Percentiles rank a stretch among this genome's conserved stretches.
phyloP scores from a whole-genome alignment of 2,888 invertebrate species.

The Idaea straminata region DNA sequence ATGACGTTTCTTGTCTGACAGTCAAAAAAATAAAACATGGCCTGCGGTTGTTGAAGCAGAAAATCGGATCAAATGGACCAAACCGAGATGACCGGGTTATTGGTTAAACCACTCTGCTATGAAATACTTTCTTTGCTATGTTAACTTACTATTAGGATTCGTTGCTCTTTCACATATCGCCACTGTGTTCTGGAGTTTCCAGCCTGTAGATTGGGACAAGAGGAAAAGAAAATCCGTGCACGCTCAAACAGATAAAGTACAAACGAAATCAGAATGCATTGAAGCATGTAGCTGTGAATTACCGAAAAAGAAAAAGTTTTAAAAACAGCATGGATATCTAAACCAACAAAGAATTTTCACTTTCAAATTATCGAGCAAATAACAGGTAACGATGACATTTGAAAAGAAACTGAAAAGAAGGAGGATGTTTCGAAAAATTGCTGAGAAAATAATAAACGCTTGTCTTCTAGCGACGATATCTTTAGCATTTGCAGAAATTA shows the following conservation, averaged over 20 bases:
- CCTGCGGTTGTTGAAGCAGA: conserved; percentile 32
- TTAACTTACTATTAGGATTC: conserved; percentile 45
- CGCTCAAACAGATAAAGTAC: conserved; percentile 36
- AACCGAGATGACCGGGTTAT: conserved; percentile 44
- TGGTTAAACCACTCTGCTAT: conserved; percentile 45
- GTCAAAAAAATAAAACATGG: conserved; percentile 34
- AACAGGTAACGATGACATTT: conserved; percentile 37
- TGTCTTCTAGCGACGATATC: conserved; percentile 55
- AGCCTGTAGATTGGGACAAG: conserved; percentile 14
- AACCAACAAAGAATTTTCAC: neutral
- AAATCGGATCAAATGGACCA: conserved; percentile 39
- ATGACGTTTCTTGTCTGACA: conserved; percentile 19
- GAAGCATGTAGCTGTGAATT: conserved; percentile 44
- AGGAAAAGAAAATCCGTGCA: conserved; percentile 16
- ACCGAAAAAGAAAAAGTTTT: conserved; percentile 14
- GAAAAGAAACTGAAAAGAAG: conserved; percentile 45
- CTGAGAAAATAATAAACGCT: conserved; percentile 49
- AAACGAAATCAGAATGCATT: conserved; percentile 42
- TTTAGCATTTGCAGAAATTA: conserved; percentile 57
- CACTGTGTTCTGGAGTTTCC: conserved; percentile 42
- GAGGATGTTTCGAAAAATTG: conserved; percentile 41
- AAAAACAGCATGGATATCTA: neutral
- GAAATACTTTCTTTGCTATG: conserved; percentile 36
- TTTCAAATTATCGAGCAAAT: neutral
- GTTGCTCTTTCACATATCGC: conserved; percentile 50